Base-by-base conservation (phyloP, 2,113 vertebrate species). In the Ornithorhynchus anatinus region DNA sequence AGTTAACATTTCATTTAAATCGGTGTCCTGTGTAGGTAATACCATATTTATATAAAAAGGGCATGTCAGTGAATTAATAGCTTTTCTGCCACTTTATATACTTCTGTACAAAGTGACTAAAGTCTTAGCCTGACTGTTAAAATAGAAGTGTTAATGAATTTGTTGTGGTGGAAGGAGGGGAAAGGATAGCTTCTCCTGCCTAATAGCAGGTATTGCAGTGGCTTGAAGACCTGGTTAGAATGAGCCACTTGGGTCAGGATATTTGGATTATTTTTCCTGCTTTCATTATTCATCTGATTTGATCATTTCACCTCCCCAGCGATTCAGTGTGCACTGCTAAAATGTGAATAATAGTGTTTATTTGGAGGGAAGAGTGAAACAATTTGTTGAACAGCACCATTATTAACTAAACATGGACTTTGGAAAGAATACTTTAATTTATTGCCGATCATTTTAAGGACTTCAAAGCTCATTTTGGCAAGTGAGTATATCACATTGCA, bases 401-500 rank as follows among this genome's bases (percentile, higher is more conserved):
- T 50, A 3, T 66, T 51, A 61, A 57, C 63, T 68, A 43, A 33
- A 50, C 20, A 22, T 61, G 53, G 67, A 62, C 52, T 60, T 33
- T 69, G 48, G 48, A 5, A 15, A 44, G 17, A 58, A 48, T 7
- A 65, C 27, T n/a, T 71, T 16, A 61, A 27, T 54, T 64, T 62
- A 50, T 77, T 69, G 58, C 65, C 45, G 29, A 25, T 48, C 23
- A 35, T 40, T 60, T 62, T 35, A 17, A 52, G 69, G 29, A 57
- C 61, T 17, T 74, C 53, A 39, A 35, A 67, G 29, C 20, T 76
- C 31, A 37, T 16, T 47, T 64, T 63, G 53, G 69, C 86, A 78
- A 68, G 43, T 74, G 40, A 77, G 82, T 74, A 67, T 73, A 67
- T 79, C 84, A 82, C 54, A 85, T 56, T 80, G 33, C 25, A 70